phyloP scores from a whole-genome alignment of 2,797 vertebrate species.

The Microctenopoma lineatum region DNA sequence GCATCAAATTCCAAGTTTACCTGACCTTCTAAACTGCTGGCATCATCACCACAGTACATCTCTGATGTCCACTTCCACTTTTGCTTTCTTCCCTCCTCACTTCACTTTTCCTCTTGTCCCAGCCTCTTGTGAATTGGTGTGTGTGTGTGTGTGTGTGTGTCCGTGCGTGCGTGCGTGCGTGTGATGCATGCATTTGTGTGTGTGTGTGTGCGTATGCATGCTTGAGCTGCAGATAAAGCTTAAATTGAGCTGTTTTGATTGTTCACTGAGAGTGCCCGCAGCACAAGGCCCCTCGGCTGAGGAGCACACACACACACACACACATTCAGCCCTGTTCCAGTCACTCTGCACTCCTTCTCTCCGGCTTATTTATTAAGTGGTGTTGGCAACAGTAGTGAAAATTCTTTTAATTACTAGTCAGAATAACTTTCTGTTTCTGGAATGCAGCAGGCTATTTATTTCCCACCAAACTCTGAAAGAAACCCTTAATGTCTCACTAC shows the following conservation, averaged over 20 bases:
- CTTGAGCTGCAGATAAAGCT: slow-evolving; percentile 81
- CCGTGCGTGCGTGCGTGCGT: too few species aligned
- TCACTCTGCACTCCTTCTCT: slow-evolving; percentile 54
- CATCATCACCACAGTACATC: slow-evolving; percentile 66
- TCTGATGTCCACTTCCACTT: slow-evolving; percentile 54
- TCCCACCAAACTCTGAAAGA: slow-evolving; percentile 65
- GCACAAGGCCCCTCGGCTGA: slow-evolving; percentile 73
- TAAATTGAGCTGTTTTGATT: slow-evolving; percentile 87
- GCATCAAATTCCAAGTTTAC: slow-evolving; percentile 72
- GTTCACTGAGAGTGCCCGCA: slow-evolving; percentile 77
- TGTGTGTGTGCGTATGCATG: slow-evolving; percentile 41
- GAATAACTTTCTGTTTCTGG: slow-evolving; percentile 78
- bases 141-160: slow-evolving; percentile 4
- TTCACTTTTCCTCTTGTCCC: slow-evolving; percentile 73
- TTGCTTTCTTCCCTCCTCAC: slow-evolving; percentile 58
- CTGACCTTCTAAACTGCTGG: slow-evolving; percentile 78
- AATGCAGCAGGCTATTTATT: slow-evolving; percentile 73
- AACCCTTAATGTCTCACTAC: slow-evolving; percentile 58
- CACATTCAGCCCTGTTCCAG: slow-evolving; percentile 47
- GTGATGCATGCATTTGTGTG: not conserved
- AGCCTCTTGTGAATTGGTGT: slow-evolving; percentile 46
- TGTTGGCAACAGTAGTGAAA: slow-evolving; percentile 75
- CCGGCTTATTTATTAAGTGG: slow-evolving; percentile 76
- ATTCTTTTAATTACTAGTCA: slow-evolving; percentile 86
- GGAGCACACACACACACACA: slow-evolving; percentile 30